Evolutionary conservation across 2,888 invertebrate genomes (phyloP).

Genomic region (Chalcis sispes): DNA sequence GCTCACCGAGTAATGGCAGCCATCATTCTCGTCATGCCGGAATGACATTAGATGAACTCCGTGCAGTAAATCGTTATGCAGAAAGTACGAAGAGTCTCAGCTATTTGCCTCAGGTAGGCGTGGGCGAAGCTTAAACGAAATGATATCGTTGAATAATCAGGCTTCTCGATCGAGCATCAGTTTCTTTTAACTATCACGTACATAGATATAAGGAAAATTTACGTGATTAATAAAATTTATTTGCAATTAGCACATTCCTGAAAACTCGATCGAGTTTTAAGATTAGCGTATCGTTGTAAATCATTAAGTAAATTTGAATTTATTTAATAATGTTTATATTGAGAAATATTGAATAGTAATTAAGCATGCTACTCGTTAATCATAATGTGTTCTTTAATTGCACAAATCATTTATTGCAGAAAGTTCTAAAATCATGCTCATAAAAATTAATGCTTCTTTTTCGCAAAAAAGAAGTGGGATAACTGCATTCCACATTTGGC

Average conservation of each 20-base stretch:
- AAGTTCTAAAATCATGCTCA: conserved; percentile 40
- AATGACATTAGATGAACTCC: conserved; percentile 89
- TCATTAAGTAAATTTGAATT: conserved; percentile 37
- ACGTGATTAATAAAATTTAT: conserved; percentile 36
- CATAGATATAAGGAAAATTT: conserved; percentile 21
- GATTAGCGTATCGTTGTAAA: conserved; percentile 46
- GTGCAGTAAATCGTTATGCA: conserved; percentile 92
- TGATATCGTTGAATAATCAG: conserved; percentile 42
- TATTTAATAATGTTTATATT: conserved; percentile 32
- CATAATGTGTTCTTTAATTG: conserved; percentile 33
- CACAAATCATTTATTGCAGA: conserved; percentile 38
- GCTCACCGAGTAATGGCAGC: conserved; percentile 83
- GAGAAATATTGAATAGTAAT: conserved; percentile 34
- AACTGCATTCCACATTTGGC: conserved; percentile 38
- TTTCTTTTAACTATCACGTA: conserved; percentile 32
- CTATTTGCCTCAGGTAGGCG: conserved; percentile 91
- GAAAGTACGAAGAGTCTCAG: conserved; percentile 94
- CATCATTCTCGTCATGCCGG: conserved; percentile 84
- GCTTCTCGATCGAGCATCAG: conserved; percentile 44
- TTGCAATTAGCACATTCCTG: conserved; percentile 52
- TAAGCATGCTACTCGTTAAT: conserved; percentile 44
- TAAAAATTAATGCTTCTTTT: conserved; percentile 52
- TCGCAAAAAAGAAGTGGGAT: conserved; percentile 49
- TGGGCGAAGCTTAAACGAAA: conserved; percentile 68
- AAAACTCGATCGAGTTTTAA: conserved; percentile 46